A percentile compares a stretch with the other conserved stretches of the same genome.
phyloP scores from a whole-genome alignment of 2,888 invertebrate genomes.

The Homarus gammarus region DNA sequence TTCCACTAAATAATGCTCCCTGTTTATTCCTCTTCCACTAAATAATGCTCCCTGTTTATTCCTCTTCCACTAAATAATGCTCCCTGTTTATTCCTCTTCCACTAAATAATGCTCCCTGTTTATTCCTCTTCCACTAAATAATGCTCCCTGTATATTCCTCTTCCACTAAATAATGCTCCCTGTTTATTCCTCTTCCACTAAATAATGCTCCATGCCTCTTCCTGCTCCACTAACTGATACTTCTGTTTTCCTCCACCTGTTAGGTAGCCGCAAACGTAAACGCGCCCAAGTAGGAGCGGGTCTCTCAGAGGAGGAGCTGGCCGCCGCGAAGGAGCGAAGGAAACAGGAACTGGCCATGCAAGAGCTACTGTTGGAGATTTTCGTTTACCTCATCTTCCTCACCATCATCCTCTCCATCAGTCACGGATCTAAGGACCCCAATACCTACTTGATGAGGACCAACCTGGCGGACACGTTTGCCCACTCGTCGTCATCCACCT shows the following conservation, averaged over 20 bases:
- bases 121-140: no score
- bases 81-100: no score
- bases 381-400: constrained; percentile 65
- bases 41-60: no score
- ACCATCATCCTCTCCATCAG: constrained; percentile 59
- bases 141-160: no score
- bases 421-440: constrained; percentile 35
- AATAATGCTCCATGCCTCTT: no score
- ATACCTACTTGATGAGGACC: constrained; percentile 21
- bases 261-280: neutral
- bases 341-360: constrained; percentile 72
- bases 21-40: no score
- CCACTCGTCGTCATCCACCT: neutral
- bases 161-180: no score
- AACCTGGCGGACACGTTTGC: constrained; percentile 76
- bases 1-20: no score
- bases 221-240: no score
- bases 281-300: constrained; percentile 50
- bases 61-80: no score
- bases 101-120: no score
- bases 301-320: constrained; percentile 55
- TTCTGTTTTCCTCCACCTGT: neutral
- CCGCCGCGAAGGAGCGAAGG: constrained; percentile 42
- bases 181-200: no score
- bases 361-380: constrained; percentile 59